Percentiles rank a stretch among this genome's conserved stretches.
These are phyloP conservation scores for Steinernema hermaphroditum DNA, from an alignment of 2,888 invertebrate genomes.

Conservation along the genomic window DNA sequence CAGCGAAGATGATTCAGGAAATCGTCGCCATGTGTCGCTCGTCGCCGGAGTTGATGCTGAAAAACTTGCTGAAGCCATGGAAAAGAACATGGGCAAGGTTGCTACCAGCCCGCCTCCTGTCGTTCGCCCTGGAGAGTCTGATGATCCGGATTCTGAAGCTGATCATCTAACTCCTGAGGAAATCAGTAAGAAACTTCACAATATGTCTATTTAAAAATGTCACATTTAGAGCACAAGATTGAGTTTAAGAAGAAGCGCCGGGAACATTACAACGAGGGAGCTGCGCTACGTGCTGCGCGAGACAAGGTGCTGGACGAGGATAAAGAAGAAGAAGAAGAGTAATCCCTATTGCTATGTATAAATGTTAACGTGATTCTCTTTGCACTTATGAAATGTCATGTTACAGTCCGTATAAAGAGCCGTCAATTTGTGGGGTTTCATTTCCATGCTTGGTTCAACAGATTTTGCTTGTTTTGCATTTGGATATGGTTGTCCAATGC, in stretches of 20 bases:
- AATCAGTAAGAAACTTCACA: slow-evolving; percentile 43
- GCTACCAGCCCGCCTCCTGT: no score
- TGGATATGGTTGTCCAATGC: no score
- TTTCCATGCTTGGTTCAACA: no score
- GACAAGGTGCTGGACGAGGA: slow-evolving; percentile 79
- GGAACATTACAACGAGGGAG: slow-evolving; percentile 95
- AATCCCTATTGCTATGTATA: neutral
- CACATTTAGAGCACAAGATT: slow-evolving; percentile 52
- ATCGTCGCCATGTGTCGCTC: slow-evolving; percentile 56
- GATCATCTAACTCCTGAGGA: slow-evolving; percentile 56
- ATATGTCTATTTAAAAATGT: neutral
- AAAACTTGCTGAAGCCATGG: slow-evolving; percentile 43
- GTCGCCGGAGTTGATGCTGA: slow-evolving; percentile 63
- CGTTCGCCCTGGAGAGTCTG: slow-evolving; percentile 42
- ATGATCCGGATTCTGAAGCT: slow-evolving; percentile 51
- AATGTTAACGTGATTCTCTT: no score
- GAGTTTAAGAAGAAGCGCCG: slow-evolving; percentile 88
- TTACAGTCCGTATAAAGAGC: no score
- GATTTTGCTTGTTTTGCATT: no score
- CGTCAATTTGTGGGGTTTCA: no score
- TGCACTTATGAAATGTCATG: no score
- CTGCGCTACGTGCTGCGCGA: slow-evolving; percentile 87
- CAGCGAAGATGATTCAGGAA: slow-evolving; percentile 64
- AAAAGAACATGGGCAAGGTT: slow-evolving; percentile 33
- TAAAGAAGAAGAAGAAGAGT: slow-evolving; percentile 77